Evolutionary conservation across 2,113 vertebrate genomes (phyloP).

Genomic region (Clarias batrachus): DNA sequence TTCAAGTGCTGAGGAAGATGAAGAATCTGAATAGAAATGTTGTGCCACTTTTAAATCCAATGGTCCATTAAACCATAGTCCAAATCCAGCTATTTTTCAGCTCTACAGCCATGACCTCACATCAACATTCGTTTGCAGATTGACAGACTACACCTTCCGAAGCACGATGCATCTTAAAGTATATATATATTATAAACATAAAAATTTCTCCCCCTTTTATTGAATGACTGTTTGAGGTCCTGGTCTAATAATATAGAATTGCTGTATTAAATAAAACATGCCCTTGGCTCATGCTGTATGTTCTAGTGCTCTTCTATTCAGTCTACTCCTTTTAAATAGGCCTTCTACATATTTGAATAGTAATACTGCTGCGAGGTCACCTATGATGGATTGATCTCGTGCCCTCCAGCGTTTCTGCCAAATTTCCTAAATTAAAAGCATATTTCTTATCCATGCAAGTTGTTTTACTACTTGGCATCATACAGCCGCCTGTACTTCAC

Average conservation of each 20-base stretch:
- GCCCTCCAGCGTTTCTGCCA: neutral
- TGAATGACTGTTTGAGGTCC: neutral
- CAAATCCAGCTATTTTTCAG: neutral
- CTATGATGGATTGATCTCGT: neutral
- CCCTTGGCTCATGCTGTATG: neutral
- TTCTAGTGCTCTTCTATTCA: neutral
- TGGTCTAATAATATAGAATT: neutral
- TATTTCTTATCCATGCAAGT: too few relatives aligned
- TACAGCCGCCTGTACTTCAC: too few relatives aligned
- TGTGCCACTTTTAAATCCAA: neutral
- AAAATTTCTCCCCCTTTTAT: neutral
- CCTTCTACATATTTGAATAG: neutral
- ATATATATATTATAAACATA: neutral
- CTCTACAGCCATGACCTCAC: neutral
- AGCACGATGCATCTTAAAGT: neutral
- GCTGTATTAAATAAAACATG: neutral
- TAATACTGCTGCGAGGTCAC: neutral
- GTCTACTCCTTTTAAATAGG: neutral
- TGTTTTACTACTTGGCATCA: too few relatives aligned
- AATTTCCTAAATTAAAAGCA: neutral
- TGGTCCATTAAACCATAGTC: neutral
- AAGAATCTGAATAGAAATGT: constrained; percentile 34
- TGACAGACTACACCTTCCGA: neutral
- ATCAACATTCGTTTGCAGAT: neutral
- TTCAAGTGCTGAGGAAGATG: constrained; percentile 46